These are phyloP conservation scores for Agonopterix heracliana DNA, from an alignment of 2,888 invertebrate species.

Conservation along the genomic window DNA sequence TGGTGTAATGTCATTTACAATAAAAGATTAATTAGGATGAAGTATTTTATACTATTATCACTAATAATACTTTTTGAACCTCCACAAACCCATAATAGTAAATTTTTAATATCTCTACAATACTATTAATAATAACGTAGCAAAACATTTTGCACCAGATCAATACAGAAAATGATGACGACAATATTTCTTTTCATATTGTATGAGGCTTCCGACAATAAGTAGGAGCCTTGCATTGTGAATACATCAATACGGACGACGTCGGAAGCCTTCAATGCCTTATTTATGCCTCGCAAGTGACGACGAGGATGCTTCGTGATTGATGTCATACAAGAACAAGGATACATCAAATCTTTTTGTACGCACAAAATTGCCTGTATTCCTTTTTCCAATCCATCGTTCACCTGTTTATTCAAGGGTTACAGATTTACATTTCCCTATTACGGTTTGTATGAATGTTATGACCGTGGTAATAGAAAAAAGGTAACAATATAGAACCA, in stretches of 20 bases:
- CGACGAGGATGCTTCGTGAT: conserved; percentile 48
- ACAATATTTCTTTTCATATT: conserved; percentile 28
- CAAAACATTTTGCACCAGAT: too few relatives aligned
- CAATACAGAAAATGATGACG: conserved; percentile 20
- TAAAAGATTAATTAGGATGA: too few relatives aligned
- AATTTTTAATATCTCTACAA: too few relatives aligned
- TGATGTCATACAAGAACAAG: conserved; percentile 50
- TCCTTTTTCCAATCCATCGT: conserved; percentile 25
- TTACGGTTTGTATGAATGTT: background rate
- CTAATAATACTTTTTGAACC: too few relatives aligned
- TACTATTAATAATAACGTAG: too few relatives aligned
- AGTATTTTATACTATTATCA: too few relatives aligned
- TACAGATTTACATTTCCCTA: background rate
- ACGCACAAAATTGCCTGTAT: conserved; percentile 29
- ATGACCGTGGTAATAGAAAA: too few relatives aligned
- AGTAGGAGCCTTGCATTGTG: conserved; percentile 43
- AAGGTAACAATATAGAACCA: too few relatives aligned
- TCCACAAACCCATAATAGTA: too few relatives aligned
- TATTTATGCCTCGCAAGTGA: conserved; percentile 56
- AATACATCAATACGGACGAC: conserved; percentile 54
- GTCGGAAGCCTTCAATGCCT: conserved; percentile 53
- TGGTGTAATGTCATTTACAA: too few relatives aligned
- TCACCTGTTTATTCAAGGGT: conserved; percentile 7
- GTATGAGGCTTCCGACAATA: conserved; percentile 31
- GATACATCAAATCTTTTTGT: conserved; percentile 46